Evolutionary conservation across 1,140 invertebrate genomes (phyloP), one percentile per base, ranked within the genome.

Genomic region (Drosophila kanapiae): DNA sequence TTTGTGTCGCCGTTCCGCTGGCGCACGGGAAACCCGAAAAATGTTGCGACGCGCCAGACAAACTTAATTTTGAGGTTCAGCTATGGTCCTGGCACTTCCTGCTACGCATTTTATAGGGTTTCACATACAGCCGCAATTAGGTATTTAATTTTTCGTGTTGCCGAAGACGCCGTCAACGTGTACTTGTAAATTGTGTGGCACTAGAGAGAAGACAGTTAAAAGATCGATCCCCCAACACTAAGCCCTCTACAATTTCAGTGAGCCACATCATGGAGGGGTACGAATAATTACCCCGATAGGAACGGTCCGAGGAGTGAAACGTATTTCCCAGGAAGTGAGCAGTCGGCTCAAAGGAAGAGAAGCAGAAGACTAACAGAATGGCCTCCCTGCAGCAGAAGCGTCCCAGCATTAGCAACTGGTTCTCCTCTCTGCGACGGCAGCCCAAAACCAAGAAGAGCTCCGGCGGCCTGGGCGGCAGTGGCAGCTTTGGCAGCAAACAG

Each of bases 381-480:
- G 72, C 82, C n/a, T 64, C 84, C 31, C 58, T 86, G 35, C 91
- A 92, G 4, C 90, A 95, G 93, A 94, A 93, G 84, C 94, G 93
- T 82, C 94, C 92, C 91, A 95, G 94, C 80, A 95, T 96, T 43
- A 94, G 95, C 62, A 95, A 95, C 83, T 97, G 96, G 96, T 96
- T 96, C 92, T 96, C 95, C 58, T 96, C 96, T 58, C 87, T 97
- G 79, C 95, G 96, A 53, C 94, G 96, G 37, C 94, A 94, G 71
- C 94, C 94, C 51, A 95, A 95, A 78, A 93, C 90, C 61, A 93
- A 94, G 74, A 94, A 93, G 74, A 54, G 56, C 45, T 45, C 35
- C 27, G 35, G 37, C 18, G 64, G 37, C 8, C 29, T 75, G 18
- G 68, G 75, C 18, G 59, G 72, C 40, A 79, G 70, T 27, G 75